Conservation (phyloP, 2,113 vertebrate genomes). For the Bagarius yarrelli region DNA sequence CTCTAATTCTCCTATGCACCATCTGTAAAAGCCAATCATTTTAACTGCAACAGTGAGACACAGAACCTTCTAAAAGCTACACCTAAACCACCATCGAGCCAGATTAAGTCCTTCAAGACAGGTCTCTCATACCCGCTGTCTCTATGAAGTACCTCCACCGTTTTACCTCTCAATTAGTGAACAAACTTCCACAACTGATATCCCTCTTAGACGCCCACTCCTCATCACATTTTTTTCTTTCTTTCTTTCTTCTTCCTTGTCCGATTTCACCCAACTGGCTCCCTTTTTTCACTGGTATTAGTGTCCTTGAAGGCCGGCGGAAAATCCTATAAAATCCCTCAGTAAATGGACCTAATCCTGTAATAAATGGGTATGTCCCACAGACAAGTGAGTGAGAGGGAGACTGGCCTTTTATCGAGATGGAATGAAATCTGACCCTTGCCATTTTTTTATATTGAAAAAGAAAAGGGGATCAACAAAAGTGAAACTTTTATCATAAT, state of each 20-base stretch:
- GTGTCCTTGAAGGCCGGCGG: conserved; percentile 76
- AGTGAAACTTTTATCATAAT: conserved; percentile 15
- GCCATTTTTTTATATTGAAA: conserved; percentile 66
- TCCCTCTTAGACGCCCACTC: conserved; percentile 22
- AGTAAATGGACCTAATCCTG: conserved; percentile 80
- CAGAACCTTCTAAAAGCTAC: conserved; percentile 5
- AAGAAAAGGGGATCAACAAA: conserved; percentile 42
- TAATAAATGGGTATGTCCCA: conserved; percentile 80
- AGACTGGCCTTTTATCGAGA: conserved; percentile 69
- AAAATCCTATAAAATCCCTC: conserved; percentile 76
- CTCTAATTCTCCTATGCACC: conserved; percentile 11
- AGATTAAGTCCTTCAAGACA: conserved; percentile 35
- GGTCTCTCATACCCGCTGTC: conserved; percentile 28
- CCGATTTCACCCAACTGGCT: conserved; percentile 43
- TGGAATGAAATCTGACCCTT: conserved; percentile 69
- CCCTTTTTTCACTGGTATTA: conserved; percentile 56
- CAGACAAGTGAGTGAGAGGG: conserved; percentile 72
- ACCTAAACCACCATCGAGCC: conserved; percentile 20
- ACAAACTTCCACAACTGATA: conserved; percentile 40
- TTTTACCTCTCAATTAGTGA: conserved; percentile 52
- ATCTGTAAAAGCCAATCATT: neutral
- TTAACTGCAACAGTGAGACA: conserved; percentile 4
- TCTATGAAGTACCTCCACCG: conserved; percentile 35
- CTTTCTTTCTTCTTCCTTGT: conserved; percentile 35
- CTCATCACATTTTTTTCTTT: conserved; percentile 8